Conservation (phyloP, 37 sponge, comb jelly and placozoan species). For the Amphimedon queenslandica region DNA sequence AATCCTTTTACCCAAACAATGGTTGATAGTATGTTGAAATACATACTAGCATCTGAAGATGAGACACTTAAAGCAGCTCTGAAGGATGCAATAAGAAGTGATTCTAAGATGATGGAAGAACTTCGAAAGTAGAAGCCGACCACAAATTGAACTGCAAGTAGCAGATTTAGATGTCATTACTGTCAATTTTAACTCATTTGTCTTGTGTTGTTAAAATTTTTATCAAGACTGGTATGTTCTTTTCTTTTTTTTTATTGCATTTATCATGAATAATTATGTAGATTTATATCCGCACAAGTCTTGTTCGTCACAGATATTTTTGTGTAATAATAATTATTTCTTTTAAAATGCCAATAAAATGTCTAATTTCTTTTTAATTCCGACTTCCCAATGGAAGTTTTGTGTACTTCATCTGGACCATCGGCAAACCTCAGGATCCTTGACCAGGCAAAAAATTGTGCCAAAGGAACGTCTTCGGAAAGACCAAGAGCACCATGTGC, state of each 20-base stretch:
- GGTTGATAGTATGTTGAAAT: constrained; percentile 31
- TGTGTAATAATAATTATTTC: constrained; percentile 1
- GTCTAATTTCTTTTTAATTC: constrained; percentile 48
- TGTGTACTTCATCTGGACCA: constrained; percentile 92
- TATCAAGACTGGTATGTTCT: no score
- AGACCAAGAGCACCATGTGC: constrained; percentile 81
- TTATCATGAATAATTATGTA: no score
- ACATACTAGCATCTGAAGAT: constrained; percentile 32
- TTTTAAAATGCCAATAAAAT: not conserved
- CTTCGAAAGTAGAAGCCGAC: not conserved
- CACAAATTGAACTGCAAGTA: no score
- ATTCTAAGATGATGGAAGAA: constrained; percentile 5
- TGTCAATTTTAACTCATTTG: no score
- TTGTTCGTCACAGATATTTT: not conserved
- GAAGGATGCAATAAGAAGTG: constrained; percentile 3
- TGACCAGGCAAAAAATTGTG: constrained; percentile 66
- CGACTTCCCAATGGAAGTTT: constrained; percentile 59
- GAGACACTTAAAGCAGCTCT: constrained; percentile 27
- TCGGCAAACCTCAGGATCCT: constrained; percentile 86
- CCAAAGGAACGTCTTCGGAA: constrained; percentile 56
- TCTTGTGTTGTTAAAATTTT: no score
- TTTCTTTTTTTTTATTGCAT: no score
- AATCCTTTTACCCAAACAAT: constrained; percentile 17
- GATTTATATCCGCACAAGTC: no score
- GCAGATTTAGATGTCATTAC: no score